Conservation (phyloP, 2,113 vertebrate genomes). For the Melanotaenia duboulayi region DNA sequence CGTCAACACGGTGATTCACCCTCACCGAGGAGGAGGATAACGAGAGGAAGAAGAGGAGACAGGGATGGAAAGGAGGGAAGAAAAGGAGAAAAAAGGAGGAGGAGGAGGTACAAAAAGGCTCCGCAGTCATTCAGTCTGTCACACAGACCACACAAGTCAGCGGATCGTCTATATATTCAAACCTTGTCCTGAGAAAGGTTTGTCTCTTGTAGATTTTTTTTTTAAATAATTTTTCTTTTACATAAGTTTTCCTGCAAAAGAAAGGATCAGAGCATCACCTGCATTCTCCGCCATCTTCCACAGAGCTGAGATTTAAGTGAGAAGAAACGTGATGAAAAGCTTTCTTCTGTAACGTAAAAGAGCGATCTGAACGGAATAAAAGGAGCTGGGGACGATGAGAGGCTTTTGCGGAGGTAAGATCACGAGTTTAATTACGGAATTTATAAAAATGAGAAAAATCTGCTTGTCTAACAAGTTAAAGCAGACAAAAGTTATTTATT, state of each 20-base stretch:
- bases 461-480: not conserved
- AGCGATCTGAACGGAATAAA: conserved; percentile 35
- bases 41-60: conserved; percentile 43
- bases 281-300: conserved; percentile 12
- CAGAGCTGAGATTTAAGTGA: conserved; percentile 1
- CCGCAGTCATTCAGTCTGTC: conserved; percentile 79
- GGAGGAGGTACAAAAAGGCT: conserved; percentile 79
- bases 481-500: not conserved
- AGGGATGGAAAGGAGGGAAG: conserved; percentile 46
- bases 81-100: conserved; percentile 37
- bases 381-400: conserved; percentile 63
- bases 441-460: not conserved
- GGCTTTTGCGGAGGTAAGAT: conserved; percentile 65
- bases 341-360: not conserved
- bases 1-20: conserved; percentile 81
- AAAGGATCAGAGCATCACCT: conserved; percentile 40
- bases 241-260: not conserved
- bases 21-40: conserved; percentile 63
- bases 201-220: not conserved
- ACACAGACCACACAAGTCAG: conserved; percentile 75
- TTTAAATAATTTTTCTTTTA: not conserved
- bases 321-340: conserved; percentile 1
- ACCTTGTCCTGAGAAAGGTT: conserved; percentile 12
- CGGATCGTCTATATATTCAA: conserved; percentile 57
- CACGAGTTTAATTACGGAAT: not conserved